Evolutionary conservation across 37 sponge, comb jelly and placozoan species (phyloP).

Genomic region (Hormiphora californensis): DNA sequence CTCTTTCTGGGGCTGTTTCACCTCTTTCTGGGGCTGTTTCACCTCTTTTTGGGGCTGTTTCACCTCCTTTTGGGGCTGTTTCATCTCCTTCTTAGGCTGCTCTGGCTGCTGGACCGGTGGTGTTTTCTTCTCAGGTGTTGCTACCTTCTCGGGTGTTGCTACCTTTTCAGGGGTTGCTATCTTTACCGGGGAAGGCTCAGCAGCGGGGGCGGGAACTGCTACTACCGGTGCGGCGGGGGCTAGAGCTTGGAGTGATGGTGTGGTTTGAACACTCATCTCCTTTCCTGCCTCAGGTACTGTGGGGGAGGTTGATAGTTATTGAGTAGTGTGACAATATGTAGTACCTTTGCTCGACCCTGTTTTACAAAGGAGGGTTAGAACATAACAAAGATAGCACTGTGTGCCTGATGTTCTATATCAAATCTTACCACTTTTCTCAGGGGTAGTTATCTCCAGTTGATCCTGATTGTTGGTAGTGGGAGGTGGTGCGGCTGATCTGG

Average conservation of each 20-base stretch:
- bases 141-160: background rate
- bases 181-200: background rate
- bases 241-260: background rate
- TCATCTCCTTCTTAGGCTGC: background rate
- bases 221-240: background rate
- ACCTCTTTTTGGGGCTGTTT: background rate
- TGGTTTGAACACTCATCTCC: slow-evolving; percentile 49
- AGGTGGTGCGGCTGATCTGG: background rate
- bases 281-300: background rate
- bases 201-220: background rate
- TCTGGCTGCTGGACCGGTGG: background rate
- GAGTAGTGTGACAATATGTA: too few species aligned
- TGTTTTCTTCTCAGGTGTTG: background rate
- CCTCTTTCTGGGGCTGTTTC: background rate
- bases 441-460: too few species aligned
- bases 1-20: background rate
- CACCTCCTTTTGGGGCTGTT: background rate
- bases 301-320: background rate
- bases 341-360: too few species aligned
- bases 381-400: too few species aligned
- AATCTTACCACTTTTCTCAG: too few species aligned
- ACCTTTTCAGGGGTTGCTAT: background rate
- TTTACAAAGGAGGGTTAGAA: too few species aligned
- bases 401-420: too few species aligned
- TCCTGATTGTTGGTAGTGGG: too few species aligned